Conservation (phyloP, 1,140 invertebrate species). For the Drosophila santomea region DNA sequence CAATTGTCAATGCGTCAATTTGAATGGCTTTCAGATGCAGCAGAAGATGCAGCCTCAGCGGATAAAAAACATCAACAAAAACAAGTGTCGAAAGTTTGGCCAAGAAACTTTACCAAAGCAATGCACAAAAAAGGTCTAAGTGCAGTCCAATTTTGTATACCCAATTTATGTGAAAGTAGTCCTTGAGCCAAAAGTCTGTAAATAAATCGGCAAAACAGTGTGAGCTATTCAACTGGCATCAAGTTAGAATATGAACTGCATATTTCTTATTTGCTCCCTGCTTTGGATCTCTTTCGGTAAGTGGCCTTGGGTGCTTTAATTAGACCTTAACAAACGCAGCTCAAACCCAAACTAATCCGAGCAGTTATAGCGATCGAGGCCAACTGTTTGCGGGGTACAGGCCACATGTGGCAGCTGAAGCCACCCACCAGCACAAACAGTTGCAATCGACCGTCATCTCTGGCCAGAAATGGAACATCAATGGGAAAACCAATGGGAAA, state of each 20-base stretch:
- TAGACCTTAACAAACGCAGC: neutral
- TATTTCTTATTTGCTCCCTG: constrained; percentile 8
- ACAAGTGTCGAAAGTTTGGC: constrained; percentile 35
- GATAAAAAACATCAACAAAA: constrained; percentile 50
- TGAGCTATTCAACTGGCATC: constrained; percentile 9
- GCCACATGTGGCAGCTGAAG: constrained; percentile 56
- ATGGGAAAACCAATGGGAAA: constrained; percentile 1
- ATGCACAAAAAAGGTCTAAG: neutral
- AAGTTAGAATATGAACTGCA: constrained; percentile 31
- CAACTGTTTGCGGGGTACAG: constrained; percentile 29
- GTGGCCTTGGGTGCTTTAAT: constrained; percentile 3
- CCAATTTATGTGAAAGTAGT: constrained; percentile 9
- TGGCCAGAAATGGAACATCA: constrained; percentile 5
- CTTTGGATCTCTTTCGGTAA: constrained; percentile 17
- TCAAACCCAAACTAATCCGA: neutral
- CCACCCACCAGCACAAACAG: constrained; percentile 7
- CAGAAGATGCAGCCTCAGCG: constrained; percentile 10
- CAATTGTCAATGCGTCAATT: constrained; percentile 80
- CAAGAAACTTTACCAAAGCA: constrained; percentile 25
- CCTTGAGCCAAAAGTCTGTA: constrained; percentile 25
- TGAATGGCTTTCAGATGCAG: constrained; percentile 62
- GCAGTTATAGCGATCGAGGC: constrained; percentile 14
- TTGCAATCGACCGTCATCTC: constrained; percentile 39
- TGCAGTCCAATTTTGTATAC: neutral
- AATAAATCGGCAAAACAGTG: neutral